Evolutionary conservation across 2,888 invertebrate species (phyloP).

Genomic region (Drosophila meridionalis): DNA sequence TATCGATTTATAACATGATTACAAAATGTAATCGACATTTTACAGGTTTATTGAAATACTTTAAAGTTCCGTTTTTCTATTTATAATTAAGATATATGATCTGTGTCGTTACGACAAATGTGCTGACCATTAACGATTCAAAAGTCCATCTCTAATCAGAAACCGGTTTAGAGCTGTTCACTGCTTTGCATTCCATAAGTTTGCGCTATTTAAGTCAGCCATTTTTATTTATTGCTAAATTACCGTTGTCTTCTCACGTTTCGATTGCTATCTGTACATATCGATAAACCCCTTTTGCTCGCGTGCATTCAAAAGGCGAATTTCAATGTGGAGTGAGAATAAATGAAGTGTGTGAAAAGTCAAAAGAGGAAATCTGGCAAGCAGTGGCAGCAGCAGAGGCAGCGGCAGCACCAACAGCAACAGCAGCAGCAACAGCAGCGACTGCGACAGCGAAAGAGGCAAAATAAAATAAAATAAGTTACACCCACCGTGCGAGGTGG

Average conservation of each 20-base stretch:
- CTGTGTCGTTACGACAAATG: neutral
- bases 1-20: neutral
- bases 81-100: neutral
- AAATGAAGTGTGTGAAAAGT: slow-evolving; percentile 49
- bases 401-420: slow-evolving; percentile 10
- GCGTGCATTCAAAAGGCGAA: slow-evolving; percentile 27
- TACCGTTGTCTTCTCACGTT: slow-evolving; percentile 24
- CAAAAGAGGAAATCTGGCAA: slow-evolving; percentile 49
- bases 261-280: slow-evolving; percentile 35
- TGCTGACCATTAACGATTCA: neutral
- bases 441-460: slow-evolving; percentile 9
- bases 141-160: slow-evolving; percentile 1
- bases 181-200: slow-evolving; percentile 1
- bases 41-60: neutral
- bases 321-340: slow-evolving; percentile 22
- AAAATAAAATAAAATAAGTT: slow-evolving; percentile 61
- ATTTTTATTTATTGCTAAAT: slow-evolving; percentile 22
- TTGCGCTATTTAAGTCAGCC: slow-evolving; percentile 5
- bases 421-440: slow-evolving; percentile 8
- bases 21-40: neutral
- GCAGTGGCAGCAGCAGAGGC: slow-evolving; percentile 12
- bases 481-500: slow-evolving; percentile 52
- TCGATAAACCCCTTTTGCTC: slow-evolving; percentile 35
- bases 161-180: slow-evolving; percentile 8
- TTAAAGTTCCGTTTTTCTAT: neutral